Conservation (phyloP, 1,140 invertebrate species). For the Euura lappo region DNA sequence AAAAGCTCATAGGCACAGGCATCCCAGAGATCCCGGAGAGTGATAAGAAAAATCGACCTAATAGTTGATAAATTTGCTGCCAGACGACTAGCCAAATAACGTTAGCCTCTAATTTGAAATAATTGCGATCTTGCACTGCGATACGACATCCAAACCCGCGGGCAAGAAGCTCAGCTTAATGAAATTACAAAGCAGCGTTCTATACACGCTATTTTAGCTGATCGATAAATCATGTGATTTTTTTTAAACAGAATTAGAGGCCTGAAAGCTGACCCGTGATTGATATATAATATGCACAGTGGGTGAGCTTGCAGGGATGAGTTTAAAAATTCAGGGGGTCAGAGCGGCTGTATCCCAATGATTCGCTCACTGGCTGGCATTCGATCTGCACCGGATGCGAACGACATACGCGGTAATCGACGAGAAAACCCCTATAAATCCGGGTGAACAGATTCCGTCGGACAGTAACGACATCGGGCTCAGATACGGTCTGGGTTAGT, state of each 20-base stretch:
- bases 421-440: slow-evolving; percentile 5
- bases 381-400: neutral
- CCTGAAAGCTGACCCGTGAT: no score
- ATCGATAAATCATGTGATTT: no score
- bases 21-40: neutral
- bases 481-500: neutral
- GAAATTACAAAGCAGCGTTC: no score
- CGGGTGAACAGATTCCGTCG: neutral
- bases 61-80: neutral
- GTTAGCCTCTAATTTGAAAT: neutral
- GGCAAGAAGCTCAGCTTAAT: no score
- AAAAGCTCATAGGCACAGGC: neutral
- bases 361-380: slow-evolving; percentile 4
- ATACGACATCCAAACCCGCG: no score
- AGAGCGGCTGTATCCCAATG: neutral
- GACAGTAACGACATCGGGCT: slow-evolving; percentile 2
- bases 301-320: no score
- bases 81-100: neutral
- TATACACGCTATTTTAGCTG: no score
- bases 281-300: no score
- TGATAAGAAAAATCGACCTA: neutral
- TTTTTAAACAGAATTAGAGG: no score
- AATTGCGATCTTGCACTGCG: neutral
- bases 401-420: neutral
- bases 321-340: no score